Evolutionary conservation across 2,888 invertebrate genomes (phyloP).

Genomic region (Chymomyza procnemis): DNA sequence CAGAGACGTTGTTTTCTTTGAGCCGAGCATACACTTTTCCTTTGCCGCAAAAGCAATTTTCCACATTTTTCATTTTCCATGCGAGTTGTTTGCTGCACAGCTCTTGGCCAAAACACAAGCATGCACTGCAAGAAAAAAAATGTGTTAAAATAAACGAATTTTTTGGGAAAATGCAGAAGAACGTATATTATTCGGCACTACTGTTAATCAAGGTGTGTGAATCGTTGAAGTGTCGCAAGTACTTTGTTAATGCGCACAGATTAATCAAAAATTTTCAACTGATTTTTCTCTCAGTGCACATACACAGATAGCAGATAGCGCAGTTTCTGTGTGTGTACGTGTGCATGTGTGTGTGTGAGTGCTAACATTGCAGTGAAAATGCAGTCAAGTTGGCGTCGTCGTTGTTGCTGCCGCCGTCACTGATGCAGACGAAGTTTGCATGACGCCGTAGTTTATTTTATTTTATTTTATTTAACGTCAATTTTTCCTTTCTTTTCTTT

Average conservation of each 20-base stretch:
- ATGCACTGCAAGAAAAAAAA: too few species aligned
- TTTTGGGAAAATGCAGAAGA: too few species aligned
- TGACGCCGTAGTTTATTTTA: constrained; percentile 62
- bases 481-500: constrained; percentile 11
- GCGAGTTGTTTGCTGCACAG: constrained; percentile 9
- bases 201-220: too few species aligned
- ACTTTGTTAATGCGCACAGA: too few species aligned
- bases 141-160: too few species aligned
- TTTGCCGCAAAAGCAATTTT: constrained; percentile 59
- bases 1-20: background rate
- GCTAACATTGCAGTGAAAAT: constrained; percentile 61
- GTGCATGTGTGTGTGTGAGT: background rate
- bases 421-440: constrained; percentile 67
- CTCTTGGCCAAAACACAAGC: constrained; percentile 13
- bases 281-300: background rate
- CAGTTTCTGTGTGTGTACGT: background rate
- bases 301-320: constrained; percentile 18
- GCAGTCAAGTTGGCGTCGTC: constrained; percentile 66
- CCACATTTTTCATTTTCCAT: constrained; percentile 56
- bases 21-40: constrained; percentile 40
- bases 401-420: constrained; percentile 18
- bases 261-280: too few species aligned
- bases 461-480: constrained; percentile 57
- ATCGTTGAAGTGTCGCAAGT: too few species aligned
- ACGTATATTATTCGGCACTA: too few species aligned